A percentile compares a stretch with the other conserved stretches of the same genome.
Evolutionary conservation across 2,797 vertebrate genomes (phyloP).

Genomic region (Myotis daubentonii): DNA sequence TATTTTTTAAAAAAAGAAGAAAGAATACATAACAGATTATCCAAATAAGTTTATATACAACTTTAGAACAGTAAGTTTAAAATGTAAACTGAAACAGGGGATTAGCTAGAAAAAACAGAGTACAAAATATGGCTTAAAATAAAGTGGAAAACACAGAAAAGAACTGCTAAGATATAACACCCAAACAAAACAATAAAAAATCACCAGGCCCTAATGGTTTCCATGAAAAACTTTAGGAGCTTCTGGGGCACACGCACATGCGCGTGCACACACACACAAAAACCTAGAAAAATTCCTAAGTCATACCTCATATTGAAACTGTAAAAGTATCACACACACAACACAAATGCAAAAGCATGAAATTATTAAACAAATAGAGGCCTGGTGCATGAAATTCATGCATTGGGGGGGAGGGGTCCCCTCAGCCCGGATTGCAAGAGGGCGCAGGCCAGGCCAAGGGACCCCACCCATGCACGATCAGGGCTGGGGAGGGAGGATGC

Average conservation of each 20-base stretch:
- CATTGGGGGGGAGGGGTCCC: no score
- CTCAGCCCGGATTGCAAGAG: no score
- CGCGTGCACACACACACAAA: not conserved
- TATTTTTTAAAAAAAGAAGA: not conserved
- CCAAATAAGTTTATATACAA: not conserved
- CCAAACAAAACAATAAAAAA: not conserved
- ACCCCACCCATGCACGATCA: no score
- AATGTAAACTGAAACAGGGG: not conserved
- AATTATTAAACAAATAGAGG: not conserved
- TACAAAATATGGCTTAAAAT: not conserved
- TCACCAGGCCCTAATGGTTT: not conserved
- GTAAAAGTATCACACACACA: not conserved
- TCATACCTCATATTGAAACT: not conserved
- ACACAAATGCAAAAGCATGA: not conserved
- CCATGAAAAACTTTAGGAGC: not conserved
- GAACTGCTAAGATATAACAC: not conserved
- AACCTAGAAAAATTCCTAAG: not conserved
- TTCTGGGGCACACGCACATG: not conserved
- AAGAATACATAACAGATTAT: not conserved
- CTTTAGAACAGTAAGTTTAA: not conserved
- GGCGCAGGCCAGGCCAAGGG: no score
- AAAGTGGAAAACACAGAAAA: conserved; percentile 3
- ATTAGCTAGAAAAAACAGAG: not conserved
- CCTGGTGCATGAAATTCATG: no score
- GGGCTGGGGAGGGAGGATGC: no score